A percentile compares a stretch with the other conserved stretches of the same genome.
These are phyloP conservation scores for Drosophila paramelanica DNA, from an alignment of 2,888 invertebrate species.

Conservation along the genomic window DNA sequence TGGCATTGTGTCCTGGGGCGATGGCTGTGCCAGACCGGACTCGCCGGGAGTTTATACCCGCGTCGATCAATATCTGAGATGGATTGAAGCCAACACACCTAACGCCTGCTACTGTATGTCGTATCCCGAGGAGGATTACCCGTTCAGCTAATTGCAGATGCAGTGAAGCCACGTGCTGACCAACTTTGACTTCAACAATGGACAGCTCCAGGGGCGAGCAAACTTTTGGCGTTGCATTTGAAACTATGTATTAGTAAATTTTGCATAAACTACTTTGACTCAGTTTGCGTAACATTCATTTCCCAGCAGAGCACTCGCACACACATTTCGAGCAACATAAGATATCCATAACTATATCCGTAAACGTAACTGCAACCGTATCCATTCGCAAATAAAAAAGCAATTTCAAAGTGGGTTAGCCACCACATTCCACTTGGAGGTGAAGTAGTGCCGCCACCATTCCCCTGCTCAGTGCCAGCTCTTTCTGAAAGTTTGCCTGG, in stretches of 20 bases:
- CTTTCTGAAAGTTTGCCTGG: slow-evolving; percentile 23
- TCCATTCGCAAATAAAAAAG: slow-evolving; percentile 73
- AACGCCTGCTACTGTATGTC: slow-evolving; percentile 55
- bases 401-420: slow-evolving; percentile 73
- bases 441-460: not conserved
- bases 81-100: slow-evolving; percentile 50
- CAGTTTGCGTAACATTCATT: slow-evolving; percentile 47
- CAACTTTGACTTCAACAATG: slow-evolving; percentile 49
- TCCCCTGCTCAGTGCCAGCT: not conserved
- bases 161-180: slow-evolving; percentile 26
- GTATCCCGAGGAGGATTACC: slow-evolving; percentile 44
- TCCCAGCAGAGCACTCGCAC: slow-evolving; percentile 21
- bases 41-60: slow-evolving; percentile 68
- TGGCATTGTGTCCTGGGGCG: slow-evolving; percentile 72
- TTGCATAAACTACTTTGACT: slow-evolving; percentile 65
- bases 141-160: slow-evolving; percentile 29
- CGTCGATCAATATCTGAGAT: slow-evolving; percentile 57
- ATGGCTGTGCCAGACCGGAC: slow-evolving; percentile 61
- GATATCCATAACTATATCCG: slow-evolving; percentile 38
- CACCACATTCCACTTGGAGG: slow-evolving; percentile 24
- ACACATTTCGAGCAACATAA: slow-evolving; percentile 11
- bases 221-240: slow-evolving; percentile 54
- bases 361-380: slow-evolving; percentile 38
- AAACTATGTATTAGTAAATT: slow-evolving; percentile 53
- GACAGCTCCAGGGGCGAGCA: slow-evolving; percentile 20